Conservation (phyloP, 2,888 invertebrate genomes). For the Erebia aethiops region DNA sequence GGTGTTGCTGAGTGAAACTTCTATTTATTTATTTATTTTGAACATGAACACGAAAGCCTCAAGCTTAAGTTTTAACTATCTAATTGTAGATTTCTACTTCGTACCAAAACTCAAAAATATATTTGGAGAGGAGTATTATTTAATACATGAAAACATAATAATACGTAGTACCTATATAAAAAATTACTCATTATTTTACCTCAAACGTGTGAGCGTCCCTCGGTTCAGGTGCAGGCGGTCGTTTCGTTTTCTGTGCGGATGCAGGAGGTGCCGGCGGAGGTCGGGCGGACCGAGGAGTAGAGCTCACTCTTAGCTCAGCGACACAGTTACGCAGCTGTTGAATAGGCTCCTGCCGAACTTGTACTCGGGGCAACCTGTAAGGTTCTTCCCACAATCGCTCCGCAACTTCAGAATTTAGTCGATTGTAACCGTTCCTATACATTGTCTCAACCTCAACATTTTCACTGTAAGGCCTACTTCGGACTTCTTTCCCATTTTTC, state of each 20-base stretch:
- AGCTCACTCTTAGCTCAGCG: conserved; percentile 72
- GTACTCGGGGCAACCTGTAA: conserved; percentile 72
- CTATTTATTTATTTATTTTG: too few species aligned
- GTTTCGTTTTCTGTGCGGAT: conserved; percentile 49
- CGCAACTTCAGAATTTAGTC: conserved; percentile 58
- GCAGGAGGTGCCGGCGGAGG: conserved; percentile 70
- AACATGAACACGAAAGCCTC: too few species aligned
- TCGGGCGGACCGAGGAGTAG: conserved; percentile 67
- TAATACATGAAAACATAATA: background rate
- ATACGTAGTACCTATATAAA: background rate
- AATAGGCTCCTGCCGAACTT: conserved; percentile 66
- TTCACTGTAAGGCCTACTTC: conserved; percentile 75
- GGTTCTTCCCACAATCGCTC: conserved; percentile 76
- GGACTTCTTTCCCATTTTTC: conserved; percentile 59
- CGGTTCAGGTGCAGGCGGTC: conserved; percentile 72
- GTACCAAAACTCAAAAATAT: too few species aligned
- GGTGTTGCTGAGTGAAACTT: too few species aligned
- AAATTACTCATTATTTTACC: conserved; percentile 48
- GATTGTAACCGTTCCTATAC: conserved; percentile 70
- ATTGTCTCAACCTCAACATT: conserved; percentile 71
- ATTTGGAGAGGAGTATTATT: background rate
- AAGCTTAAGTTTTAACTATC: too few species aligned
- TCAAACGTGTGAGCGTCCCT: conserved; percentile 73
- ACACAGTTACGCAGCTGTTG: conserved; percentile 70
- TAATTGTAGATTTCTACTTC: too few species aligned